phyloP scores from a whole-genome alignment of 2,888 invertebrate genomes.

The Apamea monoglypha region DNA sequence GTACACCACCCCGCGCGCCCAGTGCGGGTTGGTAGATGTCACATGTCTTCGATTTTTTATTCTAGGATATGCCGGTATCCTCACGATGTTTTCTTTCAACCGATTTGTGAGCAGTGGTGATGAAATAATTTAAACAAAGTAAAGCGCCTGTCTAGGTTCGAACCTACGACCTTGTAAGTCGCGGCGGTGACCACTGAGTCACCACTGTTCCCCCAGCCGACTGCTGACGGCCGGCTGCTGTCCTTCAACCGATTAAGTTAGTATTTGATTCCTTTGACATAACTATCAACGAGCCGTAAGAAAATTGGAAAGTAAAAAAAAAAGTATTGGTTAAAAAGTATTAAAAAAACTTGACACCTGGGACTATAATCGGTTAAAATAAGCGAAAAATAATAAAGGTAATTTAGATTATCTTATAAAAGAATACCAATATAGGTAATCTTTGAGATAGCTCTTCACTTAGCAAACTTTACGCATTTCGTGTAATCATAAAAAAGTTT shows the following conservation, averaged over 20 bases:
- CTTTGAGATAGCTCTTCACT: conserved; percentile 22
- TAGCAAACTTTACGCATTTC: conserved; percentile 47
- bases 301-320: conserved; percentile 12
- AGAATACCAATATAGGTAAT: conserved; percentile 18
- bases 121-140: neutral
- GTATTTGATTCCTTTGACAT: neutral
- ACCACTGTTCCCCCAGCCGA: neutral
- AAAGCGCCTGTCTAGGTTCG: neutral
- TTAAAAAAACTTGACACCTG: neutral
- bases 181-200: neutral
- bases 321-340: neutral
- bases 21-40: neutral
- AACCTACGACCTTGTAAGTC: neutral
- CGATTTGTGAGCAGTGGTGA: neutral
- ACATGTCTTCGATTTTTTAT: neutral
- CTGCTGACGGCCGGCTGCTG: too few relatives aligned
- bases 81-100: neutral
- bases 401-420: conserved; percentile 24
- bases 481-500: conserved; percentile 57
- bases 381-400: neutral
- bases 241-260: too few relatives aligned
- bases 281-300: neutral
- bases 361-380: neutral
- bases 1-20: neutral
- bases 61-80: neutral